These are phyloP conservation scores for Rhea pennata DNA, from an alignment of 2,113 vertebrate genomes.

Conservation along the genomic window DNA sequence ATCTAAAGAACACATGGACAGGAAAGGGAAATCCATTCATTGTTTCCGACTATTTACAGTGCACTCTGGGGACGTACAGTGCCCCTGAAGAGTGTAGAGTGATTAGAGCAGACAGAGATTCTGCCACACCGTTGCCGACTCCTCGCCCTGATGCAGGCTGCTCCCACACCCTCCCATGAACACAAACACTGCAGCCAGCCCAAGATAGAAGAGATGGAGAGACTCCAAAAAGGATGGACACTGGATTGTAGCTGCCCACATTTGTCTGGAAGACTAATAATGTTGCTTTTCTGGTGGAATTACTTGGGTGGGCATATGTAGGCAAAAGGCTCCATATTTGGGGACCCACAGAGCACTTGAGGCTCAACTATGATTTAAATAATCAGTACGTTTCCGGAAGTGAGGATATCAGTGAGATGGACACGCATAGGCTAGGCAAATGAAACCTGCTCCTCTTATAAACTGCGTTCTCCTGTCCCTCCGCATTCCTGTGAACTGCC, in stretches of 20 bases:
- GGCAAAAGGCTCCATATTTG: not conserved
- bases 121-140: not conserved
- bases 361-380: not conserved
- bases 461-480: rapidly evolving
- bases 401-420: no score
- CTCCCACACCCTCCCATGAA: not conserved
- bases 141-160: not conserved
- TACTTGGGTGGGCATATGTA: not conserved
- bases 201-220: rapidly evolving
- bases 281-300: rapidly evolving
- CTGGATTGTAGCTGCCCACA: not conserved
- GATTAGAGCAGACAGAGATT: not conserved
- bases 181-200: not conserved
- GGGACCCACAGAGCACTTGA: not conserved
- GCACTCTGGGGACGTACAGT: not conserved
- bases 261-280: not conserved
- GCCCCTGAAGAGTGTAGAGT: not conserved
- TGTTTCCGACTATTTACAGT: conserved; percentile 66
- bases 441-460: not conserved
- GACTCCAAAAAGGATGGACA: not conserved
- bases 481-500: not conserved
- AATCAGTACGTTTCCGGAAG: not conserved
- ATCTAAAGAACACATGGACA: conserved; percentile 69
- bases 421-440: rapidly evolving
- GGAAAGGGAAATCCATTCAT: conserved; percentile 74